Base-by-base conservation (phyloP, 2,113 vertebrate species). In the Tachycineta bicolor region DNA sequence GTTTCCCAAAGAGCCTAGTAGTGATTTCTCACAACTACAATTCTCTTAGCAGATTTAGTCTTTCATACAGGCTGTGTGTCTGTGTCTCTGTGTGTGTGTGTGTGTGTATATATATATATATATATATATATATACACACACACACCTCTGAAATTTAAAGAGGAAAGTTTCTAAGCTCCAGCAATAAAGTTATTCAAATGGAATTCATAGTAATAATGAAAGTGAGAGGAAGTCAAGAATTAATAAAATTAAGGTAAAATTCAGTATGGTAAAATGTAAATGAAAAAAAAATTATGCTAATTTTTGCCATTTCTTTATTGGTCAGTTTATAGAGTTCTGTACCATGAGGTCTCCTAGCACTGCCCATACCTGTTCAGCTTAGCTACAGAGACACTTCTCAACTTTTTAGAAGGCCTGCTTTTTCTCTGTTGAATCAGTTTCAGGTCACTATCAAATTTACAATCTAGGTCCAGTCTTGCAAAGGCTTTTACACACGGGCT, bases 401-500 rank as follows among this genome's bases (percentile, higher is more conserved):
- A 74, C 34, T 46, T 78, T 80, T 53, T 33, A 96, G 87, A 95
- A 94, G 58, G 84, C 11, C 49, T 87, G 49, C 37, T 95, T 96
- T 91, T 92, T 76, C 58, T 90, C 73, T 89, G 52, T 60, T 94
- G 76, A 96, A 94, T 96, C 89, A 84, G 80, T 49, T 85, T 71
- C 80, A 89, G 85, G 80, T 93, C 95, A 97, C 94, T 97, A 92
- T 87, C 63, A 94, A 94, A 94, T 89, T 94, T 93, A 86, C 76
- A 96, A 95, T 93, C 88, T 96, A 93, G 82, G 86, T 76, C 73
- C 65, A 82, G 90, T 73, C 86, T 78, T 96, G 83, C 88, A 96
- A 91, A 94, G 93, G 88, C 93, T 95, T 97, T 96, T 96, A 93
- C 90, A 95, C 79, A 95, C 94, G 90, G 92, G 93, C 95, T 96